phyloP scores from a whole-genome alignment of 2,797 vertebrate species.

The Melopsittacus undulatus region DNA sequence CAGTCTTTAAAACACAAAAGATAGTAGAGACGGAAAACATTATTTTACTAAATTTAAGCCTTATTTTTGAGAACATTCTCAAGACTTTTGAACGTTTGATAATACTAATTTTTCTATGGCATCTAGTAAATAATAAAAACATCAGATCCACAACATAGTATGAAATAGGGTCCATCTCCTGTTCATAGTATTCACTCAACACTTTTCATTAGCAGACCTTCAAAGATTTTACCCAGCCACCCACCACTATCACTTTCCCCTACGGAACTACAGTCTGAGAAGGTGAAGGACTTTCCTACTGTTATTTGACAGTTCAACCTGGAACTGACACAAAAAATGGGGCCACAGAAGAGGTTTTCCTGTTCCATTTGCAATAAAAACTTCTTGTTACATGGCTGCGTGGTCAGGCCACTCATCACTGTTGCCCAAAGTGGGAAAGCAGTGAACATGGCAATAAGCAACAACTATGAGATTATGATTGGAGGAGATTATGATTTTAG shows the following conservation, averaged over 20 bases:
- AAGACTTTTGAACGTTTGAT: not conserved
- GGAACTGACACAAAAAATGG: not conserved
- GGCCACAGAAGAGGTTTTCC: not conserved
- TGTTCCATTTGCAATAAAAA: not conserved
- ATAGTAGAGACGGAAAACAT: not conserved
- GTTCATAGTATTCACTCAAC: not conserved
- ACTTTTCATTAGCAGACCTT: not conserved
- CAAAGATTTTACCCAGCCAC: not conserved
- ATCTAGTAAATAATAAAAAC: not conserved
- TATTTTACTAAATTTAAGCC: not conserved
- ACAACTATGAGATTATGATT: not conserved
- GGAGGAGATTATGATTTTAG: no score
- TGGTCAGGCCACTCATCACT: not conserved
- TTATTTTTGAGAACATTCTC: not conserved
- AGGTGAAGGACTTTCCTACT: not conserved
- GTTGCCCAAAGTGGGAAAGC: rapidly evolving
- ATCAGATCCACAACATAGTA: not conserved
- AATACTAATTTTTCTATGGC: not conserved
- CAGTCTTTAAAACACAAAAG: not conserved
- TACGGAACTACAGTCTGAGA: not conserved
- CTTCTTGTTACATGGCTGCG: rapidly evolving
- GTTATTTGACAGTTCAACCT: not conserved
- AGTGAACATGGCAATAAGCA: rapidly evolving
- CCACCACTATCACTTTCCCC: not conserved
- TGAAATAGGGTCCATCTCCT: not conserved